Percentiles rank a stretch among this genome's conserved stretches.
Evolutionary conservation across 2,888 invertebrate species (phyloP).

Genomic region (Torymus aiolomorphi): DNA sequence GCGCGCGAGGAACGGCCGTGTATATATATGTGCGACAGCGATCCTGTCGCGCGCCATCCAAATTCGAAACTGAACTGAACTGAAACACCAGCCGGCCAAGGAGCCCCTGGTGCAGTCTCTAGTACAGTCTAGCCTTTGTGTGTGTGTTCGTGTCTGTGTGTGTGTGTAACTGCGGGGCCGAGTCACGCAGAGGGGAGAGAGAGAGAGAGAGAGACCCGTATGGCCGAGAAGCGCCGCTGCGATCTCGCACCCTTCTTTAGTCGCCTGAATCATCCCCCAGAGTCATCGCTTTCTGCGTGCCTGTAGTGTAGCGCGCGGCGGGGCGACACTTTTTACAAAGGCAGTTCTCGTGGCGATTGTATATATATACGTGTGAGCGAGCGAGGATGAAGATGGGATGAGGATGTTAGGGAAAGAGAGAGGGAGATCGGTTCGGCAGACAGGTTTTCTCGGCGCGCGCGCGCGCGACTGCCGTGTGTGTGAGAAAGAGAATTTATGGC

Average conservation of each 20-base stretch:
- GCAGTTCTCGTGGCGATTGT: not conserved
- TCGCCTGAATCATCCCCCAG: conserved; percentile 43
- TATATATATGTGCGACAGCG: conserved; percentile 34
- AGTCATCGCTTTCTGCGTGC: conserved; percentile 1
- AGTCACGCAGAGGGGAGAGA: conserved; percentile 31
- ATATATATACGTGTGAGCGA: no score
- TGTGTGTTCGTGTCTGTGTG: not conserved
- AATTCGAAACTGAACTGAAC: conserved; percentile 51
- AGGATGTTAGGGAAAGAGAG: no score
- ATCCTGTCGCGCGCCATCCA: conserved; percentile 53
- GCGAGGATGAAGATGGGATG: no score
- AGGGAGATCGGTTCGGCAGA: not conserved
- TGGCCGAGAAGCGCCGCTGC: not conserved
- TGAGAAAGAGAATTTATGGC: not conserved
- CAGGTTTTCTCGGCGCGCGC: not conserved
- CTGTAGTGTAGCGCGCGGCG: not conserved
- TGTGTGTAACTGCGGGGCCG: conserved; percentile 5
- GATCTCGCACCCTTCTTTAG: conserved; percentile 50
- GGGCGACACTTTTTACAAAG: conserved; percentile 17
- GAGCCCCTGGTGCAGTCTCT: conserved; percentile 21
- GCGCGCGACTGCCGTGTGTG: no score
- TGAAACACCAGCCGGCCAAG: not conserved
- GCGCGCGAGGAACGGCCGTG: conserved; percentile 28
- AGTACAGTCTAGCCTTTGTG: conserved; percentile 1
- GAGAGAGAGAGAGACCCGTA: conserved; percentile 32